Conservation (phyloP, 2,888 invertebrate genomes). For the Oxycera nigricornis region DNA sequence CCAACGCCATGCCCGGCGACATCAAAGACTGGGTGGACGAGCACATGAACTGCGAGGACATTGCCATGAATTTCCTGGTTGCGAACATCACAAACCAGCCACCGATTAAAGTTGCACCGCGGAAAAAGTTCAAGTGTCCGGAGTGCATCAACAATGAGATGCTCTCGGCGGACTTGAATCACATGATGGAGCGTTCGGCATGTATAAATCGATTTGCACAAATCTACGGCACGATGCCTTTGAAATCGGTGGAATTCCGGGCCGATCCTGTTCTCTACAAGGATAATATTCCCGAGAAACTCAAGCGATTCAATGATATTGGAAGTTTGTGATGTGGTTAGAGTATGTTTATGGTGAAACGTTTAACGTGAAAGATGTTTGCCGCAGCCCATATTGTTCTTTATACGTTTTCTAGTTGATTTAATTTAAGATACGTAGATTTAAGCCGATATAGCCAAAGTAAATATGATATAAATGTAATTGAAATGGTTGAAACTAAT, state of each 20-base stretch:
- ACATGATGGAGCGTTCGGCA: conserved; percentile 91
- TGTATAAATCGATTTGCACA: conserved; percentile 83
- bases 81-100: conserved; percentile 92
- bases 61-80: conserved; percentile 97
- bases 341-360: neutral
- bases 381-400: no score
- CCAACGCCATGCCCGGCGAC: conserved; percentile 83
- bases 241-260: conserved; percentile 88
- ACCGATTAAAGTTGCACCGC: conserved; percentile 92
- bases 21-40: conserved; percentile 91
- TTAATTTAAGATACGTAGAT: no score
- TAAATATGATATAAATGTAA: no score
- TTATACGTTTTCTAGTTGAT: no score
- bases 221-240: conserved; percentile 86
- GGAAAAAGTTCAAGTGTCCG: conserved; percentile 97
- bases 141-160: conserved; percentile 93
- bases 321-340: conserved; percentile 73
- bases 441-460: no score
- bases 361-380: no score
- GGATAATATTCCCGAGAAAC: conserved; percentile 82
- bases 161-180: conserved; percentile 89
- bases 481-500: no score
- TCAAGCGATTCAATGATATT: conserved; percentile 87
- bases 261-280: conserved; percentile 94
- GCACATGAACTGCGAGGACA: conserved; percentile 97